These are phyloP conservation scores for Listrodromus nycthemerus DNA, from an alignment of 2,888 invertebrate genomes.

Conservation along the genomic window DNA sequence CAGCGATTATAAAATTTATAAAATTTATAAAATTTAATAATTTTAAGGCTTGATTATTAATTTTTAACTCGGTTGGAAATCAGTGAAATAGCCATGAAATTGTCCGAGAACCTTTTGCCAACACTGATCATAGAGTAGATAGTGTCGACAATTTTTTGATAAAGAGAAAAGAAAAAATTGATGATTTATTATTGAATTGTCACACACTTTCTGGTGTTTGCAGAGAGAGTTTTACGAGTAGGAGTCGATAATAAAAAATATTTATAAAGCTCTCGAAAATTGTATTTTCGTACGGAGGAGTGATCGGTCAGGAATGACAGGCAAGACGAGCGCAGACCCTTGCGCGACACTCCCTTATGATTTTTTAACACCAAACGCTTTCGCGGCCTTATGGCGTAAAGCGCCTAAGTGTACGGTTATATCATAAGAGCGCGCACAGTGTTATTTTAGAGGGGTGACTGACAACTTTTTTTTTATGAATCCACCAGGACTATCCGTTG, in stretches of 20 bases:
- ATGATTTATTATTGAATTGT: no score
- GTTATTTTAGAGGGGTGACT: conserved; percentile 79
- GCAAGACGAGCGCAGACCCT: conserved; percentile 68
- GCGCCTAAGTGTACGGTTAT: conserved; percentile 5
- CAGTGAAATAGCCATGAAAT: not conserved
- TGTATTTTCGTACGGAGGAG: conserved; percentile 23
- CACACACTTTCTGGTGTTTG: not conserved
- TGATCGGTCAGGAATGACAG: conserved; percentile 67
- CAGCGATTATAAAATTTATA: not conserved
- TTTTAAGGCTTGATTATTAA: not conserved
- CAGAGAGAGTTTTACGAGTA: not conserved
- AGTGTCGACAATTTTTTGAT: not conserved
- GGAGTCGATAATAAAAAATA: conserved; percentile 2
- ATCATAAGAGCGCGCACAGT: conserved; percentile 63
- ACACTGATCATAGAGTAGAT: not conserved
- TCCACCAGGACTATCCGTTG: conserved; percentile 71
- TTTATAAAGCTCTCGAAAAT: conserved; percentile 14
- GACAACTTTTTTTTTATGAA: conserved; percentile 76
- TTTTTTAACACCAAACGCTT: conserved; percentile 77
- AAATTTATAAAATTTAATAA: not conserved
- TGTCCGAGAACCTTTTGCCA: not conserved
- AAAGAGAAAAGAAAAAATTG: not conserved
- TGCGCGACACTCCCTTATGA: conserved; percentile 72
- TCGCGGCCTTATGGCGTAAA: conserved; percentile 75
- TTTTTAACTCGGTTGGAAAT: not conserved